Evolutionary conservation across 1,140 invertebrate species (phyloP).

Genomic region (Apis florea): DNA sequence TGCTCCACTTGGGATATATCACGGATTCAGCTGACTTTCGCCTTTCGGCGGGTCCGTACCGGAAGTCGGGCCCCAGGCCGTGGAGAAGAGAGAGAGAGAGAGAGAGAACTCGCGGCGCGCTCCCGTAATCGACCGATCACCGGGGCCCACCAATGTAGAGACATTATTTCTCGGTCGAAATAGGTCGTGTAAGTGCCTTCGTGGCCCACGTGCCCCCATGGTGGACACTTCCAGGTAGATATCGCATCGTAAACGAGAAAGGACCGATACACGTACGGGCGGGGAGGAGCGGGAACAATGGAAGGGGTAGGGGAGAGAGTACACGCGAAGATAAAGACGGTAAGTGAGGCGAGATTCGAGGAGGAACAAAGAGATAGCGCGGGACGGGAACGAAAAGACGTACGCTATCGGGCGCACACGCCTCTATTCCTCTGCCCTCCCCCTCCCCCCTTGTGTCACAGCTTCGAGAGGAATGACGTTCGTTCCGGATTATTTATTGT

Average conservation of each 20-base stretch:
- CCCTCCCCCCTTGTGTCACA: constrained; percentile 36
- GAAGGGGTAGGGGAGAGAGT: neutral
- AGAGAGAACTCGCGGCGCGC: constrained; percentile 26
- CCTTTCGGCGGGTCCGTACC: constrained; percentile 23
- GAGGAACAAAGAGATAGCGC: constrained; percentile 51
- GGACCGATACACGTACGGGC: neutral
- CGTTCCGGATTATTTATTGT: constrained; percentile 70
- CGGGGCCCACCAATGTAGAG: constrained; percentile 70
- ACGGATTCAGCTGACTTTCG: constrained; percentile 44
- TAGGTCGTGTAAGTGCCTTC: constrained; percentile 66
- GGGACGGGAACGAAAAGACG: constrained; percentile 25
- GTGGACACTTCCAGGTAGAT: constrained; percentile 64
- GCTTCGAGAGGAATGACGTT: constrained; percentile 60
- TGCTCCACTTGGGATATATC: constrained; percentile 53
- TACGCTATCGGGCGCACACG: constrained; percentile 54
- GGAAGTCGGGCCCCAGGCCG: constrained; percentile 40
- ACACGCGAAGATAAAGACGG: constrained; percentile 26
- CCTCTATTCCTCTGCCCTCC: constrained; percentile 32
- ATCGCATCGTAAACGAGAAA: constrained; percentile 42
- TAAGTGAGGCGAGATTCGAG: constrained; percentile 26
- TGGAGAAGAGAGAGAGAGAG: too few species aligned
- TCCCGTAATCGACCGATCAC: constrained; percentile 60
- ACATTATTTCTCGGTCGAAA: constrained; percentile 70
- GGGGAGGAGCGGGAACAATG: too few species aligned
- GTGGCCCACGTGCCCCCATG: constrained; percentile 58